These are phyloP conservation scores for Myathropa florea DNA, from an alignment of 2,888 invertebrate genomes.

Conservation along the genomic window DNA sequence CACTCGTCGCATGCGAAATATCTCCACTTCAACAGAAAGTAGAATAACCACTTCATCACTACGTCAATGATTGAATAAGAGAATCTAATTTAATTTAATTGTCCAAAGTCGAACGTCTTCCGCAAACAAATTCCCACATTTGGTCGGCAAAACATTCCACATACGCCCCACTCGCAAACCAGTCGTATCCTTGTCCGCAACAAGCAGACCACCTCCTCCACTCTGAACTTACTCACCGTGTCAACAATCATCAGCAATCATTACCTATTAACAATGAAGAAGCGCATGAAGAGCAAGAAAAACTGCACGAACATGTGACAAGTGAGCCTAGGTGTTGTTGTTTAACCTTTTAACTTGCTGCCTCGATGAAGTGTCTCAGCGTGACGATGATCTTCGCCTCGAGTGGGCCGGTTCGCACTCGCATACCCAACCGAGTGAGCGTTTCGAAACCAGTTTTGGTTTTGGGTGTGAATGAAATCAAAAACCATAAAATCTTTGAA, in stretches of 20 bases:
- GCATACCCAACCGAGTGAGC: not conserved
- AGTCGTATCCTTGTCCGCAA: not conserved
- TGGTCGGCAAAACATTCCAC: not conserved
- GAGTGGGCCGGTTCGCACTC: not conserved
- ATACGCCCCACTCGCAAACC: not conserved
- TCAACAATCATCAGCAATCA: not conserved
- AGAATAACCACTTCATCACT: no score
- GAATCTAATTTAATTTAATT: no score
- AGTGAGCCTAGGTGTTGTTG: not conserved
- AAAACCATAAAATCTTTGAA: not conserved
- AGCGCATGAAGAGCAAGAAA: not conserved
- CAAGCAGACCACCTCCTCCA: not conserved
- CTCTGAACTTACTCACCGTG: not conserved
- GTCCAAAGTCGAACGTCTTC: no score
- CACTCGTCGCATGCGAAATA: no score
- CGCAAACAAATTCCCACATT: not conserved
- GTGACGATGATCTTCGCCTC: not conserved
- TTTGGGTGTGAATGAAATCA: not conserved
- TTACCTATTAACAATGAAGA: not conserved
- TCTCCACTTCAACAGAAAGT: no score
- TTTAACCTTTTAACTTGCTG: not conserved
- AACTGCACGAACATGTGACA: not conserved
- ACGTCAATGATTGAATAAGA: no score
- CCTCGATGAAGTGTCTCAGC: not conserved
- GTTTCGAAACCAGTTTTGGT: not conserved